Evolutionary conservation across 1,140 invertebrate species (phyloP), one percentile per base, ranked within the genome.

Genomic region (Triops cancriformis): DNA sequence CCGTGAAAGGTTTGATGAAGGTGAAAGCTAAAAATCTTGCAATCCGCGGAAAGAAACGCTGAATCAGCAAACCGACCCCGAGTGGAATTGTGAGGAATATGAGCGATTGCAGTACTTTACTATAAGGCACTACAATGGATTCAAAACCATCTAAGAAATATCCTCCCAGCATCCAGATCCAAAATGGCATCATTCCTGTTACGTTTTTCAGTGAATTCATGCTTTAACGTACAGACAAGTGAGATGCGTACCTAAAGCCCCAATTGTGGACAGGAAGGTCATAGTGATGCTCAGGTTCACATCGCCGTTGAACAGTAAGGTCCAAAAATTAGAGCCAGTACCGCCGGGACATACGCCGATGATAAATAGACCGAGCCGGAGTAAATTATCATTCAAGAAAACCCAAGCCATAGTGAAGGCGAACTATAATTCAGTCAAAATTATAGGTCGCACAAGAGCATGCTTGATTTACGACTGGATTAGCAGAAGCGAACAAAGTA

Each of bases 251-350:
- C 93, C 91, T 83, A 96, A 92, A 9, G 94, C 90, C 26, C 89
- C 88, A 23, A 95, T 82, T 18, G 92, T 96, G 78, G 93, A 93
- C 74, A 98, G 87, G 27, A 95, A 91, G 0, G 96, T 98, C 94
- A 98, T 96, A 6, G 95, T 92, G 76, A 98, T 89, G 0, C 94
- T 96, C 5, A 98, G 87, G 86, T 95, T 91, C 0, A 97, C 87
- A 86, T 97, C 97, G 9, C 94, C 96, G 41, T 90, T 91, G 0
- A 98, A 84, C 43, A 96, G 88, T 78, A 93, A 89, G 0, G 94
- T 94, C 94, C 96, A 98, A 80, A 97, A 95, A 84, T 98, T 98
- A 12, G 94, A 97, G 11, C 95, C 94, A 1, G 94, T 95, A 4
- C 96, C 96, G 37, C 92, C 95, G 14, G 96, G 96, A 78, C 92